phyloP scores from a whole-genome alignment of 2,113 vertebrate genomes.

The Semnornis frantzii region DNA sequence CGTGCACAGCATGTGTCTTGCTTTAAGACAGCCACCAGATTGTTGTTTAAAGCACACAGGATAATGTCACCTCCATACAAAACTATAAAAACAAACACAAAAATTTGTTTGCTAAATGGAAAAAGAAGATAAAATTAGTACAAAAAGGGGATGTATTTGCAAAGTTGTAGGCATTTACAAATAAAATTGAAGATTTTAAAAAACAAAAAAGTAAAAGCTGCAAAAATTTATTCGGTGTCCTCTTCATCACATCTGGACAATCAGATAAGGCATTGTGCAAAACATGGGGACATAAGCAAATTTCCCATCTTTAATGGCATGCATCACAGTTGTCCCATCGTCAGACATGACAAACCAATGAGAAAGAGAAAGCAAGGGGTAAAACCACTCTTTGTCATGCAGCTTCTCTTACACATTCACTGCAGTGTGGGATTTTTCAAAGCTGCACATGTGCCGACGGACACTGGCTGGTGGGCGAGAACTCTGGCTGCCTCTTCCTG shows the following conservation, averaged over 20 bases:
- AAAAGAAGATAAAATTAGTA: slow-evolving; percentile 62
- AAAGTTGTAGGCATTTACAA: slow-evolving; percentile 64
- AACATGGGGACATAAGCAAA: slow-evolving; percentile 68
- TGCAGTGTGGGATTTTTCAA: slow-evolving; percentile 84
- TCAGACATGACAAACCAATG: slow-evolving; percentile 76
- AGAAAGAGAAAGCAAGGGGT: slow-evolving; percentile 81
- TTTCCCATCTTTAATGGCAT: slow-evolving; percentile 75
- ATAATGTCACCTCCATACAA: slow-evolving; percentile 59
- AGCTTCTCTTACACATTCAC: slow-evolving; percentile 87
- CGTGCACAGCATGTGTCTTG: background rate
- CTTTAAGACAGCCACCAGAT: background rate
- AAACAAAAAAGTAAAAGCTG: slow-evolving; percentile 2
- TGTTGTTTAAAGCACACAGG: slow-evolving; percentile 38
- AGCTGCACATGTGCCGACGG: slow-evolving; percentile 85
- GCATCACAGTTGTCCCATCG: slow-evolving; percentile 76
- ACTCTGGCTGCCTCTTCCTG: slow-evolving; percentile 87
- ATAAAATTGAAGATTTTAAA: slow-evolving; percentile 47
- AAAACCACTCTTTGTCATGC: slow-evolving; percentile 81
- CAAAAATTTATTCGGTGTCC: slow-evolving; percentile 67
- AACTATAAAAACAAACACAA: slow-evolving; percentile 18
- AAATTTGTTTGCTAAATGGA: slow-evolving; percentile 10
- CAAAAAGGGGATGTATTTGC: slow-evolving; percentile 26
- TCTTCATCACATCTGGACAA: slow-evolving; percentile 66
- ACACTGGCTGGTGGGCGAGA: slow-evolving; percentile 84
- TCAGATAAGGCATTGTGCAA: slow-evolving; percentile 65